A percentile compares a stretch with the other conserved stretches of the same genome.
Evolutionary conservation across 2,888 invertebrate genomes (phyloP).

Genomic region (Cepaea hortensis): DNA sequence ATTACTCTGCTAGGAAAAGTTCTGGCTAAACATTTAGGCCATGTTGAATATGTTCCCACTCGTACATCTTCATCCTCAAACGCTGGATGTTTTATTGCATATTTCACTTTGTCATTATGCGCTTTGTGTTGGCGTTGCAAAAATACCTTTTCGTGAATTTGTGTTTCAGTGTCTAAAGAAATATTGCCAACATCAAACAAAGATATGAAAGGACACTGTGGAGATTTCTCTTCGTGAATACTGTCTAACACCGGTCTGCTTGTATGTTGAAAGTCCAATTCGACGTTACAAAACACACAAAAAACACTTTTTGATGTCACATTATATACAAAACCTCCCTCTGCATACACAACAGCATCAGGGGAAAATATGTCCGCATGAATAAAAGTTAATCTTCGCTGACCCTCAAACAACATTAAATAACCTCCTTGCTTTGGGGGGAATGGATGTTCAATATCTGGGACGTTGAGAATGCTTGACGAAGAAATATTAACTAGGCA

Average conservation of each 20-base stretch:
- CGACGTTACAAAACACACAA: slow-evolving; percentile 47
- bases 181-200: slow-evolving; percentile 52
- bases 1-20: slow-evolving; percentile 37
- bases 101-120: slow-evolving; percentile 32
- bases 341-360: slow-evolving; percentile 38
- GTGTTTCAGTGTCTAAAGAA: slow-evolving; percentile 35
- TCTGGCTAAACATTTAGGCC: slow-evolving; percentile 47
- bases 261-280: slow-evolving; percentile 26
- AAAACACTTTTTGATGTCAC: slow-evolving; percentile 32
- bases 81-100: slow-evolving; percentile 45
- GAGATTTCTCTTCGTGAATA: slow-evolving; percentile 32
- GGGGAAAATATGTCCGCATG: slow-evolving; percentile 21
- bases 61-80: slow-evolving; percentile 47
- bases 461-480: slow-evolving; percentile 16
- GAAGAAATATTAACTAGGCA: slow-evolving; percentile 6
- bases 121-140: slow-evolving; percentile 16
- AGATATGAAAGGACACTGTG: slow-evolving; percentile 46
- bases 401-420: slow-evolving; percentile 48
- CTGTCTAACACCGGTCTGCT: slow-evolving; percentile 28
- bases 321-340: slow-evolving; percentile 48
- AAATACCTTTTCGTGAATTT: slow-evolving; percentile 34
- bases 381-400: slow-evolving; percentile 44
- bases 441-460: slow-evolving; percentile 46
- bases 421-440: slow-evolving; percentile 44
- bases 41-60: slow-evolving; percentile 48